A percentile compares a stretch with the other conserved stretches of the same genome.
Conservation (phyloP, 2,888 invertebrate genomes). For the Siphlonurus alternatus region DNA sequence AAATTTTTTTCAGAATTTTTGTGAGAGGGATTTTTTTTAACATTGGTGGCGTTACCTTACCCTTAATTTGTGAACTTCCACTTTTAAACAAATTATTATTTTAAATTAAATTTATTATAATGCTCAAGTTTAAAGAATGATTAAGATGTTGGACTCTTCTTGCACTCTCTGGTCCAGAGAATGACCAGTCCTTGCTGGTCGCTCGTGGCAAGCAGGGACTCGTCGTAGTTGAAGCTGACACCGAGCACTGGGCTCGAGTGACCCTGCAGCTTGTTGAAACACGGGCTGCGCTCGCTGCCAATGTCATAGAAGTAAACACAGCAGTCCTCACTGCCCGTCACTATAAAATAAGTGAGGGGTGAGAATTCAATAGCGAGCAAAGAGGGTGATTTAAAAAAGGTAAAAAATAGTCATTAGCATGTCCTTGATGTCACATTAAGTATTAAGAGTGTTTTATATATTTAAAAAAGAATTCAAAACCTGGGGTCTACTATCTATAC, state of each 20-base stretch:
- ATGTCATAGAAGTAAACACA: slow-evolving; percentile 64
- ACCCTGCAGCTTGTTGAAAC: slow-evolving; percentile 45
- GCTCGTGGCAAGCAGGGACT: slow-evolving; percentile 67
- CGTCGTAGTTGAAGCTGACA: slow-evolving; percentile 75
- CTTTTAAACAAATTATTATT: too few relatives aligned
- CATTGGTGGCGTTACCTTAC: too few relatives aligned
- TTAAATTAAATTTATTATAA: too few relatives aligned
- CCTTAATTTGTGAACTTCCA: too few relatives aligned
- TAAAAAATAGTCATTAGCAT: too few relatives aligned
- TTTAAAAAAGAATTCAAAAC: too few relatives aligned
- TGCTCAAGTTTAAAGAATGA: too few relatives aligned
- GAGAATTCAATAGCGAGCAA: background rate
- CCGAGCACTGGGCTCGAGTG: slow-evolving; percentile 71
- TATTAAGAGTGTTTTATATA: background rate
- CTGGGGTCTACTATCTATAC: too few relatives aligned
- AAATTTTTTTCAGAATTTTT: too few relatives aligned
- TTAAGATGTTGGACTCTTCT: too few relatives aligned
- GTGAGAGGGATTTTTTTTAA: too few relatives aligned
- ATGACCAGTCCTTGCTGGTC: slow-evolving; percentile 66
- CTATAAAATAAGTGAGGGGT: slow-evolving; percentile 25
- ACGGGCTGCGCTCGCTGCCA: slow-evolving; percentile 33
- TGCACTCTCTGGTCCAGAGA: slow-evolving; percentile 41
- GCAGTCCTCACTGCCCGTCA: slow-evolving; percentile 62
- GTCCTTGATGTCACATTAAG: background rate
- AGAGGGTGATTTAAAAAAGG: too few relatives aligned